Conservation (phyloP, 2,888 invertebrate species). For the Ashinkailepas kermadecensis region DNA sequence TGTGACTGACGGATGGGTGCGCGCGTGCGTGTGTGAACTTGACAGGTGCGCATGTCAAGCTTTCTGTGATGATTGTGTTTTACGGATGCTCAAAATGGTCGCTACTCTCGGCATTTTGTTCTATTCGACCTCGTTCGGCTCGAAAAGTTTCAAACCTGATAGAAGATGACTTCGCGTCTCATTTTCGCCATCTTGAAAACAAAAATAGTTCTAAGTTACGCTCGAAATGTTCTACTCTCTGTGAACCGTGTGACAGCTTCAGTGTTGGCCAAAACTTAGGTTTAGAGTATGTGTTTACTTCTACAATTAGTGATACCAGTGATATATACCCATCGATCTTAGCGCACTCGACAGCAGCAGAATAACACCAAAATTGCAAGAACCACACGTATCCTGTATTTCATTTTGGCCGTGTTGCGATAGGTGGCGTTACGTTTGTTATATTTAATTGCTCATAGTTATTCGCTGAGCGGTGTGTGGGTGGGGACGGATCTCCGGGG, state of each 20-base stretch:
- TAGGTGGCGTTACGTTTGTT: not conserved
- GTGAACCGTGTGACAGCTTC: not conserved
- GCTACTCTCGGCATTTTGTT: not conserved
- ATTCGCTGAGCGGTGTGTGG: not conserved
- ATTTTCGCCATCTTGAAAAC: not conserved
- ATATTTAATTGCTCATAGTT: not conserved
- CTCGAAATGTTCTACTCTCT: not conserved
- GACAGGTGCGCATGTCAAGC: not conserved
- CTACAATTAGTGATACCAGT: slow-evolving; percentile 5
- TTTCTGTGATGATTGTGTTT: slow-evolving; percentile 1
- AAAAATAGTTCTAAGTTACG: not conserved
- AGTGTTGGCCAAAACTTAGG: not conserved
- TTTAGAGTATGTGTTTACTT: slow-evolving; percentile 3
- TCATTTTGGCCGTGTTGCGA: not conserved
- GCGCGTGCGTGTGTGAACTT: not conserved
- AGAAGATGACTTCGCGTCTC: not conserved
- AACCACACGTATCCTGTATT: not conserved
- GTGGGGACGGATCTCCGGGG: not conserved
- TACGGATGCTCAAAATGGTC: slow-evolving; percentile 19
- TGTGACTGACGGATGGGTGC: not conserved
- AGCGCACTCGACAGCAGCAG: slow-evolving; percentile 13
- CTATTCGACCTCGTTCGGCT: not conserved
- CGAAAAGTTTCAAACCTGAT: not conserved
- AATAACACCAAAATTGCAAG: not conserved
- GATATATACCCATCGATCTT: slow-evolving; percentile 18